These are phyloP conservation scores for Heliocidaris tuberculata DNA, from an alignment of 35 echinoderm and acorn worm species.

Conservation along the genomic window DNA sequence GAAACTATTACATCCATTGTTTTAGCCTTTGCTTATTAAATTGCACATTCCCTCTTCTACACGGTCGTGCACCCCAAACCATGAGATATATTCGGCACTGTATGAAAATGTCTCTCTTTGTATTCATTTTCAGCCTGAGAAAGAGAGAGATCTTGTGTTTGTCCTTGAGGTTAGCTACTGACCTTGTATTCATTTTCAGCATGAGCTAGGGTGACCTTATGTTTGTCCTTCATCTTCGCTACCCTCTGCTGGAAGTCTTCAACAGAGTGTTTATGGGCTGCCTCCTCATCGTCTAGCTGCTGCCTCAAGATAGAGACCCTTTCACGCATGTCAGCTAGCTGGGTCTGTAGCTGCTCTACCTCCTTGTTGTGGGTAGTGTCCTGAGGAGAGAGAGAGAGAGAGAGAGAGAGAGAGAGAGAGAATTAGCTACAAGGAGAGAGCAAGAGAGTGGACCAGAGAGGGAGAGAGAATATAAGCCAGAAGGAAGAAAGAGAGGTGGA, in stretches of 20 bases:
- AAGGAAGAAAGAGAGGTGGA: no score
- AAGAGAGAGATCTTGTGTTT: no score
- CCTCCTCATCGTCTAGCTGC: slow-evolving; percentile 94
- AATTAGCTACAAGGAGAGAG: no score
- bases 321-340: slow-evolving; percentile 72
- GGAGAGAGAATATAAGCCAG: no score
- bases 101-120: no score
- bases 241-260: slow-evolving; percentile 60
- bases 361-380: slow-evolving; percentile 93
- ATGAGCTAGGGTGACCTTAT: slow-evolving; percentile 61
- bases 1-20: no score
- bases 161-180: neutral
- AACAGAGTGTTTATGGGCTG: slow-evolving; percentile 71
- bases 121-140: no score
- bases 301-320: slow-evolving; percentile 82
- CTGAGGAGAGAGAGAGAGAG: slow-evolving; percentile 31
- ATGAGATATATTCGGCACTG: no score
- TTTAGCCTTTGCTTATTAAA: no score
- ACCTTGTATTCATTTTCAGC: slow-evolving; percentile 83
- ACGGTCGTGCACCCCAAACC: no score
- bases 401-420: neutral
- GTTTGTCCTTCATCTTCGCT: slow-evolving; percentile 66
- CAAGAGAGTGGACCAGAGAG: no score
- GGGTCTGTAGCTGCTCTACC: slow-evolving; percentile 74
- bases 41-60: no score